phyloP scores from a whole-genome alignment of 2,113 vertebrate species.

The Orientallactaga bullata region DNA sequence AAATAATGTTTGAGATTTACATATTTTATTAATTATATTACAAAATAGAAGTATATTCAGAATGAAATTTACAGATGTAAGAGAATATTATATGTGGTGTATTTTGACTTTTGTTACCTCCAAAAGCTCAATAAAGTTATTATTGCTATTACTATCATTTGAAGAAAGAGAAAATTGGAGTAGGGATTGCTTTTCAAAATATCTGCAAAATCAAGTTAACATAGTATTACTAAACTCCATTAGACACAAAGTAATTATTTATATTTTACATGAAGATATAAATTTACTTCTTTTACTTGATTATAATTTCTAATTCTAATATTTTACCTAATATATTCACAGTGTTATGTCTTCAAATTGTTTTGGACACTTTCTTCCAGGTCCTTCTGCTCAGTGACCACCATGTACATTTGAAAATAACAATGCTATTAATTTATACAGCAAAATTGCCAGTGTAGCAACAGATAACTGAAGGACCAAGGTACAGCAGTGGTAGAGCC shows the following conservation, averaged over 20 bases:
- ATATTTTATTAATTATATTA: not conserved
- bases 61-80: not conserved
- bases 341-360: not conserved
- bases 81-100: not conserved
- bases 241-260: not conserved
- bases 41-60: not conserved
- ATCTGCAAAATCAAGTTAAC: not conserved
- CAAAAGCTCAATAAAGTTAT: not conserved
- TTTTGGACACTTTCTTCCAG: not conserved
- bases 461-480: not conserved
- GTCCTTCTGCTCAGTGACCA: not conserved
- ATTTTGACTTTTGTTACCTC: constrained; percentile 14
- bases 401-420: not conserved
- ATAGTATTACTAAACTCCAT: not conserved
- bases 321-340: not conserved
- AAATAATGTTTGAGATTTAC: not conserved
- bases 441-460: not conserved
- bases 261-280: not conserved
- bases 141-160: not conserved
- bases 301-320: not conserved
- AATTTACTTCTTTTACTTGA: not conserved
- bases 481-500: not conserved
- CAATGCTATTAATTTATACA: not conserved
- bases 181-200: not conserved
- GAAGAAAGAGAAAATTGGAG: not conserved